Conservation (phyloP, 1,140 invertebrate genomes). For the Apis laboriosa region DNA sequence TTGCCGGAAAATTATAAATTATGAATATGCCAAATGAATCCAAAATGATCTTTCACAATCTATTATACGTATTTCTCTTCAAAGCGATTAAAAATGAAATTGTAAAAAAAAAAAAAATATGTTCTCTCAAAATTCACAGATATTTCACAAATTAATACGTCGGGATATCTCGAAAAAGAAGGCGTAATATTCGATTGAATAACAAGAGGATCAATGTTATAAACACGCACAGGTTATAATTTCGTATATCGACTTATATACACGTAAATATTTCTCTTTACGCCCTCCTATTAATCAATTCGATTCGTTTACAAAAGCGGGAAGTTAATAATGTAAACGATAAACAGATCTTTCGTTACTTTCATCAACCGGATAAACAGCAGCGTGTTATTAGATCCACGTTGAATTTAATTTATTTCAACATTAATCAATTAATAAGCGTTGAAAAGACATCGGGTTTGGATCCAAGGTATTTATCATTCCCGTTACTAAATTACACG, state of each 20-base stretch:
- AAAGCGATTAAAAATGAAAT: no score
- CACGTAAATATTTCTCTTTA: background rate
- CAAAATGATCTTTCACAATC: no score
- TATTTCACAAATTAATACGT: no score
- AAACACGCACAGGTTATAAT: background rate
- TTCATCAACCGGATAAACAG: background rate
- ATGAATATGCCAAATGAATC: no score
- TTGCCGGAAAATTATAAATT: no score
- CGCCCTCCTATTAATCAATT: background rate
- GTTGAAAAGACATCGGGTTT: background rate
- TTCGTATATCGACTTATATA: background rate
- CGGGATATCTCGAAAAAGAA: no score
- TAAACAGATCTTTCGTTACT: background rate
- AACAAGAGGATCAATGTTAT: no score
- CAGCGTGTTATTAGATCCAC: background rate
- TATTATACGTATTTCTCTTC: no score
- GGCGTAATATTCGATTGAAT: no score
- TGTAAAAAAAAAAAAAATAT: no score
- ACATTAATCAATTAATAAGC: slow-evolving; percentile 5
- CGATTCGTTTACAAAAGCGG: background rate
- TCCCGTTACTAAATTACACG: background rate
- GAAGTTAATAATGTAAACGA: background rate
- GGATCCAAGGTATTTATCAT: background rate
- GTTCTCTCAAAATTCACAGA: no score
- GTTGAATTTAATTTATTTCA: background rate